Evolutionary conservation across 2,797 vertebrate species (phyloP).

Genomic region (Cirrhinus mrigala): DNA sequence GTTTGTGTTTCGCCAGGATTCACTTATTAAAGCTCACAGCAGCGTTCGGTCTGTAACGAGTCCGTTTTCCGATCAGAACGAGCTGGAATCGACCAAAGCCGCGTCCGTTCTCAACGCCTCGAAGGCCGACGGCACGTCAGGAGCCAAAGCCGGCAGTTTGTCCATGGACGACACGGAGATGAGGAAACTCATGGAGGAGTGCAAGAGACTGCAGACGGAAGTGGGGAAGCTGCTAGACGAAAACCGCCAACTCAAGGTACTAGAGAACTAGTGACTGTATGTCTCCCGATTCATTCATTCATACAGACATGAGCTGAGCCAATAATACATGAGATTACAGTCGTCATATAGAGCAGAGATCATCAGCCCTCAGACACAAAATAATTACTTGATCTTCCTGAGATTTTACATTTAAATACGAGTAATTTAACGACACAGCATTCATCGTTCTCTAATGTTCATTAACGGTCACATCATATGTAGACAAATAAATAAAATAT

Average conservation of each 20-base stretch:
- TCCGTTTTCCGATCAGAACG: constrained; percentile 75
- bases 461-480: neutral
- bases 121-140: constrained; percentile 79
- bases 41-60: too few relatives aligned
- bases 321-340: neutral
- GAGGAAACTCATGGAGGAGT: constrained; percentile 87
- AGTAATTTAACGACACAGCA: neutral
- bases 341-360: too few relatives aligned
- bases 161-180: constrained; percentile 86
- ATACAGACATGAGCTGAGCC: neutral
- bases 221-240: constrained; percentile 86
- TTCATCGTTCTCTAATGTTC: neutral
- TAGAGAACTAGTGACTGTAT: neutral
- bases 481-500: neutral
- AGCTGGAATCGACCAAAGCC: constrained; percentile 82
- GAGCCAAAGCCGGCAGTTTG: constrained; percentile 81
- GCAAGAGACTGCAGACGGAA: constrained; percentile 88
- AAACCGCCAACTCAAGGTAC: constrained; percentile 87
- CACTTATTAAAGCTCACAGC: too few relatives aligned
- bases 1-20: neutral
- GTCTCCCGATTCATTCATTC: too few relatives aligned
- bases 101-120: constrained; percentile 76
- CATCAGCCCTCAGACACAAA: too few relatives aligned
- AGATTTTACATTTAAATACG: neutral
- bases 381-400: too few relatives aligned